These are phyloP conservation scores for Perccottus glenii DNA, from an alignment of 2,113 vertebrate species.

Conservation along the genomic window DNA sequence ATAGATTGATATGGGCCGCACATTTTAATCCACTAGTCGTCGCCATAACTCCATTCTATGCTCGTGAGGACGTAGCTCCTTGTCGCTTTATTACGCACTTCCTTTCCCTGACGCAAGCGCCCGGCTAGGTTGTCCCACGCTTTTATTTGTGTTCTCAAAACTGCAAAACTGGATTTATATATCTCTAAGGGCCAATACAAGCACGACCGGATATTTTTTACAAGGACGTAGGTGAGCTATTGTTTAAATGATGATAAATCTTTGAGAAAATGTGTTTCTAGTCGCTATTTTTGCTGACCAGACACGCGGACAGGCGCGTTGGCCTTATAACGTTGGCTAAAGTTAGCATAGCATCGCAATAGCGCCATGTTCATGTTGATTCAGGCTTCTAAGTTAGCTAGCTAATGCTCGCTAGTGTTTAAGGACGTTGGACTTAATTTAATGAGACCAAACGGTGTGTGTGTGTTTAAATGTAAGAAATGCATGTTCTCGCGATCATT, in stretches of 20 bases:
- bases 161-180: constrained; percentile 73
- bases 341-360: constrained; percentile 41
- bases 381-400: neutral
- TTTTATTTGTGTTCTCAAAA: constrained; percentile 23
- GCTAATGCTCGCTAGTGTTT: neutral
- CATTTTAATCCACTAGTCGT: constrained; percentile 7
- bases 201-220: constrained; percentile 3
- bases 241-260: accelerated
- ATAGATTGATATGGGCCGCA: no score
- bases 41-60: neutral
- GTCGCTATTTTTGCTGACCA: neutral
- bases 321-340: constrained; percentile 7
- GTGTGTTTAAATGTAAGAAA: no score
- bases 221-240: constrained; percentile 59
- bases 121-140: constrained; percentile 46
- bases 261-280: accelerated
- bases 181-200: neutral
- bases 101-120: constrained; percentile 57
- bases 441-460: no score
- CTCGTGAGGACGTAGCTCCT: no score
- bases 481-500: neutral
- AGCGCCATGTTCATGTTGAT: constrained; percentile 21
- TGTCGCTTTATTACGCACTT: constrained; percentile 29
- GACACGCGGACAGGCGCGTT: constrained; percentile 32
- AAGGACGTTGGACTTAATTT: neutral